These are phyloP conservation scores for Aethes cnicana DNA, from an alignment of 2,888 invertebrate species.

Conservation along the genomic window DNA sequence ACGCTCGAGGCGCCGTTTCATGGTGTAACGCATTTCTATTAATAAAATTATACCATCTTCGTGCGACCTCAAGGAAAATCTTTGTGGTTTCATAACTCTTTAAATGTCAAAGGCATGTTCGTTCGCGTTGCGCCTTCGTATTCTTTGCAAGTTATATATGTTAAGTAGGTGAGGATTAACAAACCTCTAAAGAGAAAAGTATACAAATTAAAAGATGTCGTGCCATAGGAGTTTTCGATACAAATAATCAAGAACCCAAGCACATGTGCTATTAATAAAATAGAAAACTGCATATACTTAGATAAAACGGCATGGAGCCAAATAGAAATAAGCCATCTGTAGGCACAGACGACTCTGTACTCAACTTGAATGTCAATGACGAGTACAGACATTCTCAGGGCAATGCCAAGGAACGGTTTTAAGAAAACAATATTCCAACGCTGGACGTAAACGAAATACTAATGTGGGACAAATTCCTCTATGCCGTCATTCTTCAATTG, in stretches of 20 bases:
- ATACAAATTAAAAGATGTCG: no score
- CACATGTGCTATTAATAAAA: conserved; percentile 43
- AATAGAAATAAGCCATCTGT: conserved; percentile 67
- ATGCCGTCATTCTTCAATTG: conserved; percentile 62
- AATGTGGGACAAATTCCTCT: conserved; percentile 68
- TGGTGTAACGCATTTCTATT: conserved; percentile 25
- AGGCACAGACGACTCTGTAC: conserved; percentile 50
- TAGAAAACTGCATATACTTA: conserved; percentile 46
- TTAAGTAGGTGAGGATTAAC: conserved; percentile 8
- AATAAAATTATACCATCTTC: conserved; percentile 28
- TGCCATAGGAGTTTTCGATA: conserved; percentile 35
- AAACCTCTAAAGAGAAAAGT: not conserved
- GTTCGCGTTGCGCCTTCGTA: not conserved
- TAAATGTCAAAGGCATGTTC: conserved; percentile 23
- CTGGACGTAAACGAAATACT: conserved; percentile 60
- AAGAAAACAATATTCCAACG: conserved; percentile 76
- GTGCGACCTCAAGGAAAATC: conserved; percentile 18
- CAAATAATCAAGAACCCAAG: conserved; percentile 33
- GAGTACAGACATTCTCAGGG: conserved; percentile 63
- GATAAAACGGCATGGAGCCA: conserved; percentile 39
- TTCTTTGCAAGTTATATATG: no score
- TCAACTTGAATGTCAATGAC: conserved; percentile 63
- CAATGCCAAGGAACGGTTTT: conserved; percentile 75
- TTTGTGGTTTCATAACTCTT: conserved; percentile 7
- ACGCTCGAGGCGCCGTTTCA: conserved; percentile 8